Conservation (phyloP, 2,797 vertebrate species). For the Agapornis canus region DNA sequence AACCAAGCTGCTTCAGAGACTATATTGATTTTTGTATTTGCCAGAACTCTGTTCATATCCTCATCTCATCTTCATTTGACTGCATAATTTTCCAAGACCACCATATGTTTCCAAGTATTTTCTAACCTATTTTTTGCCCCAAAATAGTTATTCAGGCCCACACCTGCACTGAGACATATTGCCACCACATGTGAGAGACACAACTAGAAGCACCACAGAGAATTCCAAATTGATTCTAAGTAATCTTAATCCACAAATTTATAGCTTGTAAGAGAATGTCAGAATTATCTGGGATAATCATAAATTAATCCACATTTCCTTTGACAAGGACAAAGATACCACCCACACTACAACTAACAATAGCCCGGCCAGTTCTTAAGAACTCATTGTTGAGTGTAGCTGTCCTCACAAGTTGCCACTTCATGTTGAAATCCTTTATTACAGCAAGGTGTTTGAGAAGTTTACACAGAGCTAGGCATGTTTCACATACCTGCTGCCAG, state of each 20-base stretch:
- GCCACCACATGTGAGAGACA: background rate
- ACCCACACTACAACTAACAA: background rate
- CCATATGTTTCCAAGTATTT: background rate
- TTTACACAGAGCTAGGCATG: background rate
- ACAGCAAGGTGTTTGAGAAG: background rate
- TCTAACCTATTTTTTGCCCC: background rate
- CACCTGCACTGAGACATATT: background rate
- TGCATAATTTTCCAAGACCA: background rate
- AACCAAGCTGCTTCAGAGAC: background rate
- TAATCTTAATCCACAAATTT: conserved; percentile 33
- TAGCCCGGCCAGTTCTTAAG: background rate
- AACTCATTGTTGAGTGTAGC: background rate
- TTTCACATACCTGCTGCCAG: background rate
- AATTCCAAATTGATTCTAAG: background rate
- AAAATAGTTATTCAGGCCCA: background rate
- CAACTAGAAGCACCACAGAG: background rate
- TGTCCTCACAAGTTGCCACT: background rate
- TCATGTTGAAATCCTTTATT: background rate
- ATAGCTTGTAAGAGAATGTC: conserved; percentile 18
- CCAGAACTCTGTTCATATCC: background rate
- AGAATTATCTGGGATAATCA: conserved; percentile 3
- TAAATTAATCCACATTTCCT: conserved; percentile 15
- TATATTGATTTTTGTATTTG: background rate
- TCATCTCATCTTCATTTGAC: background rate
- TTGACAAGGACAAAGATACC: conserved; percentile 18